phyloP scores from a whole-genome alignment of 2,113 vertebrate genomes.

The Anas platyrhynchos region DNA sequence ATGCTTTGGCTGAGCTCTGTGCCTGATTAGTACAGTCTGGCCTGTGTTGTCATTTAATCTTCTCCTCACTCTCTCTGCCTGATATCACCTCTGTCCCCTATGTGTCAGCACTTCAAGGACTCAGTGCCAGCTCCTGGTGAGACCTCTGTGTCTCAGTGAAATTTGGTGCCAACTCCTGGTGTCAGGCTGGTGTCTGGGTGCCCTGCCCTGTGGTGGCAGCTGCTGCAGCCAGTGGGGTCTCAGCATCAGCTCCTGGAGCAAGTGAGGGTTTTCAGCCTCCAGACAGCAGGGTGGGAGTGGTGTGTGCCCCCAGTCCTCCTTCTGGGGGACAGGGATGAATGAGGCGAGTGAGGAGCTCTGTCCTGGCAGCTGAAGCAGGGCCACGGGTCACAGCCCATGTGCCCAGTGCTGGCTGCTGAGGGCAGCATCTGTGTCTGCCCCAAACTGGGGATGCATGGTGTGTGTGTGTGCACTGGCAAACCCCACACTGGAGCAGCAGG shows the following conservation, averaged over 20 bases:
- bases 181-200: too few relatives aligned
- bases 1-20: too few relatives aligned
- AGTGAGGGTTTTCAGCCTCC: too few relatives aligned
- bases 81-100: not conserved
- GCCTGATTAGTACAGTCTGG: not conserved
- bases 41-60: not conserved
- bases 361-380: not conserved
- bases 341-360: not conserved
- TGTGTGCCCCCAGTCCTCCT: too few relatives aligned
- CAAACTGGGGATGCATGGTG: accelerated
- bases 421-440: accelerated
- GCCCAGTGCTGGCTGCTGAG: accelerated
- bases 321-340: too few relatives aligned
- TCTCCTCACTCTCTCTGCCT: not conserved
- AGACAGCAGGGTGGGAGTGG: too few relatives aligned
- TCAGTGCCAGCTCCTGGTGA: not conserved
- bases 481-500: not conserved
- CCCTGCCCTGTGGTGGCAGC: too few relatives aligned
- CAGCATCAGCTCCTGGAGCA: too few relatives aligned
- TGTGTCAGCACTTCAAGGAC: not conserved
- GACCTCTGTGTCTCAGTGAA: too few relatives aligned
- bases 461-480: accelerated
- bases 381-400: accelerated
- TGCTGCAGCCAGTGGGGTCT: too few relatives aligned
- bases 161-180: too few relatives aligned